Conservation (phyloP, 1,140 invertebrate genomes). For the Brachionus rubens region DNA sequence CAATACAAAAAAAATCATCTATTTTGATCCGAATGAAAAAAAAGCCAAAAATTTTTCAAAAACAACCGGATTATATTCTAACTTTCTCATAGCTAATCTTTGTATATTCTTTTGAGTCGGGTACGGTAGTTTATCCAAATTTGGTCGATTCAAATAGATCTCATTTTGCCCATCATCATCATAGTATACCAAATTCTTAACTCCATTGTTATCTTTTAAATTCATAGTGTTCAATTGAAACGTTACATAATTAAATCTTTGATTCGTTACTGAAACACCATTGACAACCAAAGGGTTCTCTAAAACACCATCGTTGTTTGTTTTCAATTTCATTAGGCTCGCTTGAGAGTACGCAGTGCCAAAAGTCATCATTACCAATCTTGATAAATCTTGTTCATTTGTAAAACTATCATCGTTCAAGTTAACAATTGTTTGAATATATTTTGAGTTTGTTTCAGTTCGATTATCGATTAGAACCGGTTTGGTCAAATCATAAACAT, state of each 20-base stretch:
- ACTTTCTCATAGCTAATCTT: conserved; percentile 11
- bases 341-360: conserved; percentile 29
- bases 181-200: conserved; percentile 31
- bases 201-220: conserved; percentile 34
- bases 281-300: conserved; percentile 15
- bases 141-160: conserved; percentile 38
- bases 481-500: conserved; percentile 20
- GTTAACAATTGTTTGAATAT: conserved; percentile 26
- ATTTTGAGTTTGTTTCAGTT: not conserved
- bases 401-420: conserved; percentile 37
- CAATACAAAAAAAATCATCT: not conserved
- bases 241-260: conserved; percentile 35
- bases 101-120: conserved; percentile 43
- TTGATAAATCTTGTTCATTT: conserved; percentile 33
- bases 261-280: conserved; percentile 22
- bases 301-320: not conserved
- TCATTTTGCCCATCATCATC: conserved; percentile 22
- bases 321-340: not conserved
- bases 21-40: not conserved
- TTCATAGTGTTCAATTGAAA: conserved; percentile 46
- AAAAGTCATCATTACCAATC: conserved; percentile 35
- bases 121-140: conserved; percentile 15
- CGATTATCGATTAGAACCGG: not conserved
- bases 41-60: conserved; percentile 41
- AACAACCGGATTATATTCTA: conserved; percentile 25